Evolutionary conservation across 1,140 invertebrate species (phyloP).

Genomic region (Drosophila navojoa): DNA sequence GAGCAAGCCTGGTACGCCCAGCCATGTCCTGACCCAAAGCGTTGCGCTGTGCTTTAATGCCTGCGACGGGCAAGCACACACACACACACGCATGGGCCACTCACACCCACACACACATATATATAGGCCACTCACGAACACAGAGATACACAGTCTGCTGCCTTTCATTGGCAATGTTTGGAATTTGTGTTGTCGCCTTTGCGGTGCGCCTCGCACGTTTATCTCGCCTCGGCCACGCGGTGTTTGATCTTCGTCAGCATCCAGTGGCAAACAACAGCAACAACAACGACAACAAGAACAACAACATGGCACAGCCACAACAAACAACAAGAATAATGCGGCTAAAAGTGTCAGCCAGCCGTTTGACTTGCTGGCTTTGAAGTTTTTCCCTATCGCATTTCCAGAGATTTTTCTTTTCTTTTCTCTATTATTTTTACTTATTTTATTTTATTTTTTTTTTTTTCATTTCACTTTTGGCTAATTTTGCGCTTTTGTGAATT

Average conservation of each 20-base stretch:
- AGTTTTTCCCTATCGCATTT: constrained; percentile 39
- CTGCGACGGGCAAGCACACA: background rate
- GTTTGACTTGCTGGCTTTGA: constrained; percentile 55
- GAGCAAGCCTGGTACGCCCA: background rate
- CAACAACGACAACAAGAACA: constrained; percentile 50
- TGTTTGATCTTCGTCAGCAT: constrained; percentile 78
- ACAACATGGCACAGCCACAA: background rate
- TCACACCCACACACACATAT: background rate
- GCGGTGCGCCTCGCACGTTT: constrained; percentile 73
- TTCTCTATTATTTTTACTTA: background rate
- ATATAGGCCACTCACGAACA: background rate
- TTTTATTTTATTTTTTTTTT: constrained; percentile 11
- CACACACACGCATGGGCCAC: background rate
- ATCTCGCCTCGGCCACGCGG: constrained; percentile 64
- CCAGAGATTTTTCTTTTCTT: constrained; percentile 4
- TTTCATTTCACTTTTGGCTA: constrained; percentile 27
- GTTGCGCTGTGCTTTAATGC: background rate
- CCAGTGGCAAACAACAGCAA: constrained; percentile 47
- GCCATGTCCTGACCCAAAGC: constrained; percentile 9
- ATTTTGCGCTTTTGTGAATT: constrained; percentile 46
- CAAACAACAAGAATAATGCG: constrained; percentile 17
- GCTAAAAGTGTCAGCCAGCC: constrained; percentile 40
- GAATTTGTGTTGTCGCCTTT: constrained; percentile 74
- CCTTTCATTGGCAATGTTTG: constrained; percentile 43
- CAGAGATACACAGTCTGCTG: background rate